Percentiles rank a stretch among this genome's conserved stretches.
phyloP scores from a whole-genome alignment of 2,888 invertebrate species.

The Dendrolimus pini region DNA sequence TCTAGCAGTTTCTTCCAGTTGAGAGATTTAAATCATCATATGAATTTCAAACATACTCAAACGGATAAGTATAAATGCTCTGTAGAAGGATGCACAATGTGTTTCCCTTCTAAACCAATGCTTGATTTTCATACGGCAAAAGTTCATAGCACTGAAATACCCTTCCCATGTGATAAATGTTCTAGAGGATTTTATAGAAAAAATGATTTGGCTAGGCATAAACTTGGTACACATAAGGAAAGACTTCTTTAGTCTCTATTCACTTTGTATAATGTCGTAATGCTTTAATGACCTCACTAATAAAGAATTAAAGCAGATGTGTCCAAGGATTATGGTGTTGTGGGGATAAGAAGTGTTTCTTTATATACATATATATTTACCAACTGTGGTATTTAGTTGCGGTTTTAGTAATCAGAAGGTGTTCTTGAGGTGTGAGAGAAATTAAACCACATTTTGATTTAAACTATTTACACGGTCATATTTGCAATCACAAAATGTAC shows the following conservation, averaged over 20 bases:
- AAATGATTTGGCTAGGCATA: slow-evolving; percentile 59
- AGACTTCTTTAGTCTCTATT: slow-evolving; percentile 23
- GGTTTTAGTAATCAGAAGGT: no score
- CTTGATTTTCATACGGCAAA: slow-evolving; percentile 52
- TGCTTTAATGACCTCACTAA: not conserved
- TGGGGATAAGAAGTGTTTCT: no score
- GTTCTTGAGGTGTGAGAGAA: no score
- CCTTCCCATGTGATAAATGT: slow-evolving; percentile 53
- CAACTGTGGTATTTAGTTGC: no score
- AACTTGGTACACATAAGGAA: slow-evolving; percentile 53
- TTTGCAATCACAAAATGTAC: no score
- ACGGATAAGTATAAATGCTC: slow-evolving; percentile 48
- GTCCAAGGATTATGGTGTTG: no score
- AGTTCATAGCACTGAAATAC: slow-evolving; percentile 44
- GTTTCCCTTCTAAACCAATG: slow-evolving; percentile 55
- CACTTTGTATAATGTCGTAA: slow-evolving; percentile 7
- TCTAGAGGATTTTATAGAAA: slow-evolving; percentile 58
- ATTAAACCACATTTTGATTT: no score
- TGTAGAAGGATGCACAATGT: slow-evolving; percentile 38
- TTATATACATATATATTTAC: no score
- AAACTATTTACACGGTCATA: no score
- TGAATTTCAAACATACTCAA: slow-evolving; percentile 52
- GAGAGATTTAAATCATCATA: slow-evolving; percentile 50
- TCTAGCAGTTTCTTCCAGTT: slow-evolving; percentile 45
- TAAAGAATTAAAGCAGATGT: not conserved